Evolutionary conservation across 2,888 invertebrate species (phyloP), one percentile per base, ranked within the genome.

Genomic region (Drosophila merina): DNA sequence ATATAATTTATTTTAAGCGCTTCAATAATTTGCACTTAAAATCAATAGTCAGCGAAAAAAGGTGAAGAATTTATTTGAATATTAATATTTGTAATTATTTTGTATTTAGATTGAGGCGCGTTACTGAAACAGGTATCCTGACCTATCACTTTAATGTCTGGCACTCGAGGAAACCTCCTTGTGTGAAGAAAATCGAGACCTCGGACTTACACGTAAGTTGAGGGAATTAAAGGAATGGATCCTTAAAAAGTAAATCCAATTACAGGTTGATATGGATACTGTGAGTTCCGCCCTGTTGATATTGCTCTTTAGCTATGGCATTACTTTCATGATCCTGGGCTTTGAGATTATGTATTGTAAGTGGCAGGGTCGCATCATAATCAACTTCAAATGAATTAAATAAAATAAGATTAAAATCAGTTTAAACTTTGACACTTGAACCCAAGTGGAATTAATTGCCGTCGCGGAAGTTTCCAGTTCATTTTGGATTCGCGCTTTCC

Each of bases 111-210:
- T 92, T 94, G 50, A 92, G 94, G 10, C 93, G 93, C 76, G 92
- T 93, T 73, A 92, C 91, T 12, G 95, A 95, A 86, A 89, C 93
- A 0, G 95, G 95, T 0, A 82, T 95, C n/a, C 92, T 94, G 90
- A 89, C 92, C 4, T 93, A 94, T 55, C 92, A 94, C 52, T 91
- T 92, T 68, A 92, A 93, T 14, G 82, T 92, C 55, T 94, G 94
- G 94, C 94, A 94, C 83, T 93, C 93, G 28, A 91, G 92, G 0
- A 93, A 93, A 79, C 95, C 95, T 0, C 91, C 91, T 0, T 95
- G 95, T 80, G 92, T 94, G 2, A 90, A 90, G 76, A 86, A 89
- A 73, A 84, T 91, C 26, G 90, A 91, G 58, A 85, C 90, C 38
- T 87, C 88, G 25, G 91, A 92, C 78, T 87, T 91, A 60, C 83